Evolutionary conservation across 2,888 invertebrate species (phyloP), one percentile per base, ranked within the genome.

Genomic region (Acanthosepion lycidas): DNA sequence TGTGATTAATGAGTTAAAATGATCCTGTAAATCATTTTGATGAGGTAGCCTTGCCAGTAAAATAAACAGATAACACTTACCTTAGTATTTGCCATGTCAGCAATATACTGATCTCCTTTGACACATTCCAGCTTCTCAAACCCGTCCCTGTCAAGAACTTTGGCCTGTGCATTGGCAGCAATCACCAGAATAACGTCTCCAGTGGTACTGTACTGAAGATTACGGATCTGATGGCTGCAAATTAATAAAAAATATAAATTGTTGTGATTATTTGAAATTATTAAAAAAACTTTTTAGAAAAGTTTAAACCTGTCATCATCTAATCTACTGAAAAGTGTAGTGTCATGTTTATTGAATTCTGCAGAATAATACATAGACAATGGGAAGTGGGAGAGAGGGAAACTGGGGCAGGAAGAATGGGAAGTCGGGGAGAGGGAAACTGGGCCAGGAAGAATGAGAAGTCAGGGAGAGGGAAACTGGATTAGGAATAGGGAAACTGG

Each of bases 31-130:
- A 93, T n/a, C 1, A 15, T 49, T 93, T 48, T 15, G 26, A 51
- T n/a, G 8, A 18, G 26, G 6, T 20, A 51, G 6, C 49, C 23
- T 92, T 26, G 49, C 92, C 28, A n/a, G 92, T 48, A 6, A 92
- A 49, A 42, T 15, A 42, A 42, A 26, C 5, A 28, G n/a, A 78
- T n/a, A 78, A 28, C 20, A 53, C 94, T 94, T 95, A 97, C 97
- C 96, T 97, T 97, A 64, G 97, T 97, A 95, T 96, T 97, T 33
- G 97, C 96, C 96, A 96, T 96, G 95, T 99, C 99, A 0, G 98
- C 98, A 48, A 99, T 98, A 96, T 99, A 99, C 97, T 99, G 99
- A 97, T 99, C 99, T 0, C 99, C 99, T 97, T 99, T 99, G 0
- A 98, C 98, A 96, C 99, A 99, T 97, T 99, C 99, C 92, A 99